A percentile compares a stretch with the other conserved stretches of the same genome.
Evolutionary conservation across 2,797 vertebrate species (phyloP).

Genomic region (Lates japonicus): DNA sequence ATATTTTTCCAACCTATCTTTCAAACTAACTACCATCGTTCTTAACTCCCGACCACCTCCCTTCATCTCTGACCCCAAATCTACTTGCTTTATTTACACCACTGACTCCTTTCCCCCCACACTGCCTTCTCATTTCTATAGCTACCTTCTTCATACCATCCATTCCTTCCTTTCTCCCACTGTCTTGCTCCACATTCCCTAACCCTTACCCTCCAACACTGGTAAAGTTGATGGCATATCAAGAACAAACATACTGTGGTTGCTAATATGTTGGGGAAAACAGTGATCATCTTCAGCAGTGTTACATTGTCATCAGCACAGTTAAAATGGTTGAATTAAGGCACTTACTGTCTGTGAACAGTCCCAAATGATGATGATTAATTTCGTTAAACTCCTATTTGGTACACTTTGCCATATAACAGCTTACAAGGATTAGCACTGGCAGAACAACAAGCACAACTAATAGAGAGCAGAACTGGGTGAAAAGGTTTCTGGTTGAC

Average conservation of each 20-base stretch:
- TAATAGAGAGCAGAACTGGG: slow-evolving; percentile 42
- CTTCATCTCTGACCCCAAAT: no score
- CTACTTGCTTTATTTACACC: no score
- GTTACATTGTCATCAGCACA: neutral
- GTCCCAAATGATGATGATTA: slow-evolving; percentile 18
- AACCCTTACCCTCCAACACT: neutral
- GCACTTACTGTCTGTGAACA: slow-evolving; percentile 12
- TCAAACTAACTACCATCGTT: no score
- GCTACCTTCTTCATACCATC: neutral
- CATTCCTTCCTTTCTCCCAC: neutral
- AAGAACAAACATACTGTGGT: neutral
- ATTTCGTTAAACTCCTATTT: no score
- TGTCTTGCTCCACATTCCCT: neutral
- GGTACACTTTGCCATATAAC: no score
- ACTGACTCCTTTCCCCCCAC: neutral
- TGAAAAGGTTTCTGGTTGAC: slow-evolving; percentile 24
- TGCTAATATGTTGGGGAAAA: neutral
- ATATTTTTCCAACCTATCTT: no score
- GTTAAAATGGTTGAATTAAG: neutral
- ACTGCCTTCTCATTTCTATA: neutral
- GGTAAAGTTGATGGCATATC: neutral
- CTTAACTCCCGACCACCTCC: no score
- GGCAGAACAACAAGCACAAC: slow-evolving; percentile 43
- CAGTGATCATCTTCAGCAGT: neutral
- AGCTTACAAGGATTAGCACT: neutral